These are phyloP conservation scores for Onychomys leucogaster DNA, from an alignment of 2,797 vertebrate genomes.

Conservation along the genomic window DNA sequence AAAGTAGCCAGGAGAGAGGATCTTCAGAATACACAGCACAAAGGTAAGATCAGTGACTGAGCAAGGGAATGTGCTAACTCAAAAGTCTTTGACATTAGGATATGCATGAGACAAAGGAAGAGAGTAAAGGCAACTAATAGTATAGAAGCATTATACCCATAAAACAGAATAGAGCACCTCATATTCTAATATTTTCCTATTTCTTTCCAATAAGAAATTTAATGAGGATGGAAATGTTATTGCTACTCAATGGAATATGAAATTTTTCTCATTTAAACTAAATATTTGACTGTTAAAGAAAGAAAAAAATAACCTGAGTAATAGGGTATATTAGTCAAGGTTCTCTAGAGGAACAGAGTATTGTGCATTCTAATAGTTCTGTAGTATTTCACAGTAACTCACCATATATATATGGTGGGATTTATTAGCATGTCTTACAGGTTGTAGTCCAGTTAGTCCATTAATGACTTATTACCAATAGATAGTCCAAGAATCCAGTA, in stretches of 20 bases:
- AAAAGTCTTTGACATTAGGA: background rate
- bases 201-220: conserved; percentile 73
- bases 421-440: background rate
- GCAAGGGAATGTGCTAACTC: background rate
- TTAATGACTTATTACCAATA: background rate
- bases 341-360: background rate
- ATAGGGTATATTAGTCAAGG: background rate
- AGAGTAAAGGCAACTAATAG: background rate
- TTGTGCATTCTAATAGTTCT: background rate
- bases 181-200: conserved; percentile 35
- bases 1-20: background rate
- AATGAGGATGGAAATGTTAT: conserved; percentile 56
- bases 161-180: conserved; percentile 7
- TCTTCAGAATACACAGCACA: background rate
- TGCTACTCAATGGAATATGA: conserved; percentile 73
- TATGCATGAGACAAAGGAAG: background rate
- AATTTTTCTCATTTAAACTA: conserved; percentile 64
- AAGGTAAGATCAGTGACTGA: background rate
- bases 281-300: background rate
- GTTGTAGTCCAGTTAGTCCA: background rate
- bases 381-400: background rate
- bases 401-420: background rate
- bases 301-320: conserved; percentile 10
- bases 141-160: background rate
- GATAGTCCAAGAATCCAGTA: background rate